Evolutionary conservation across 2,113 vertebrate genomes (phyloP), one percentile per base, ranked within the genome.

Genomic region (Coracopsis vasa): DNA sequence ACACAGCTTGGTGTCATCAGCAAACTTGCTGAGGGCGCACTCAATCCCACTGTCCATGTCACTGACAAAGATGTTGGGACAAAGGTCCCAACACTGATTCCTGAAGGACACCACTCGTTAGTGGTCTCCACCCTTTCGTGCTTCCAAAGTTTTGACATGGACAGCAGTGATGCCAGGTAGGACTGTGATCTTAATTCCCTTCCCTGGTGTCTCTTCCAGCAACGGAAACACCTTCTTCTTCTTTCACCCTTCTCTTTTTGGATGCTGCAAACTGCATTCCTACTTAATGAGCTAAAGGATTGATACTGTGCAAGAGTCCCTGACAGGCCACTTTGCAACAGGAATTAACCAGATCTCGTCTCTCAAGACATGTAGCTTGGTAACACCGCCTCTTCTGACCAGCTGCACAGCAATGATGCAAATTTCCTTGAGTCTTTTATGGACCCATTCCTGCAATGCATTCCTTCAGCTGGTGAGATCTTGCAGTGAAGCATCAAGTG

Each of bases 171-270:
- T 67, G 29, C 7, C 12, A 69, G n/a, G 69, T 35, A 62, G 12
- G 75, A 23, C 9, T n/a, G 29, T 0, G 0, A n/a, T 3, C 39
- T 35, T 56, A 70, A 71, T 0, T 0, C 15, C n/a, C 7, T 79
- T 72, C 48, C 70, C n/a, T 13, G 5, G 13, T 1, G 1, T 41
- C 35, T 79, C 61, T 56, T 70, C 62, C 74, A 80, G 21, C 33
- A 72, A n/a, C 17, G 48, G 31, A 17, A 90, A 42, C n/a, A 42
- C 25, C 29, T 13, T 77, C 7, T 56, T 71, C 6, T 61, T 75
- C 5, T 72, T 73, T 29, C 18, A 9, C 10, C 1, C 5, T 69
- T 6, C 3, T 71, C n/a, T 70, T 67, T 18, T 29, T 25, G 18
- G 20, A 58, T 58, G 56, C 13, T 65, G 54, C 45, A 58, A 65